Evolutionary conservation across 2,797 vertebrate genomes (phyloP), one percentile per base, ranked within the genome.

Genomic region (Bovichtus diacanthus): DNA sequence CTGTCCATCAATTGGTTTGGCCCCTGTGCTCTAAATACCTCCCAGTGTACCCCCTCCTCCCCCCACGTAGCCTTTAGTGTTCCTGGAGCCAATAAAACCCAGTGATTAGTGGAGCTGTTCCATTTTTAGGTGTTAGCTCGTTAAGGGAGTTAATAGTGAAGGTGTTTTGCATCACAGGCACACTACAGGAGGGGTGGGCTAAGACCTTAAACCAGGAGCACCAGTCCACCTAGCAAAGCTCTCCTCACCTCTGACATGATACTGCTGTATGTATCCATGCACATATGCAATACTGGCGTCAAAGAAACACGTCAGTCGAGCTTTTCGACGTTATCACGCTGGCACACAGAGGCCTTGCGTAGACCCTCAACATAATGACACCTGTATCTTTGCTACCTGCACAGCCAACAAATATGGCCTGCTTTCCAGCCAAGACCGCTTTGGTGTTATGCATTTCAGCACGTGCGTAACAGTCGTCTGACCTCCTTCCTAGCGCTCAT

Each of bases 61-160:
- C 10, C 47, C 39, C 34, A 58, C 65, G 46, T 29, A 76, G 86
- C 80, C 83, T 50, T 58, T 59, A 82, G 75, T 84, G 83, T 85
- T 83, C 82, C 74, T 60, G 63, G 73, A 86, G 62, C 85, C 85
- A 89, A 93, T 94, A 92, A 94, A 94, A 93, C 67, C 73, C 65
- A 76, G 85, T 88, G 91, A 88, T 93, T 93, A 92, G 89, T 89
- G 86, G 86, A 78, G 85, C 86, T 76, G 77, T 90, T 91, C 73
- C 74, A 54, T 71, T 84, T 90, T 82, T 81, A 94, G 87, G 90
- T 91, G 93, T 92, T 78, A 90, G 86, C 90, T 94, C 69, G 89
- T 95, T 94, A 95, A 92, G 74, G 53, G 73, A 89, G 91, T 95
- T 94, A 94, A 90, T 86, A 85, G 88, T 74, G 84, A 80, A 92